phyloP scores from a whole-genome alignment of 2,113 vertebrate genomes.

The Dicaeum eximium region DNA sequence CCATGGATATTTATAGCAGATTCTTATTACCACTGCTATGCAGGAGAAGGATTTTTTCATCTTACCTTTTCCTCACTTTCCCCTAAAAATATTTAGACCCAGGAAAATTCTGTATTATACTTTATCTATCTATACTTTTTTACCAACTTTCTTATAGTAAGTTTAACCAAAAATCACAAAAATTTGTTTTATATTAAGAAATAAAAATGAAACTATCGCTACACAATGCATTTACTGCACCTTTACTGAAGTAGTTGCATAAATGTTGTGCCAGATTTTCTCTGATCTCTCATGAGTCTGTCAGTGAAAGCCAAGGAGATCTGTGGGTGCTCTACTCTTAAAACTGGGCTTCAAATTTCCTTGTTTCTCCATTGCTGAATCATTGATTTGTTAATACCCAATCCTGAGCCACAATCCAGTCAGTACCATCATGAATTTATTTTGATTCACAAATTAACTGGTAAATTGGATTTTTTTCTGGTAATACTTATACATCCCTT shows the following conservation, averaged over 20 bases:
- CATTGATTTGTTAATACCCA: background rate
- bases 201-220: background rate
- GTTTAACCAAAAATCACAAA: background rate
- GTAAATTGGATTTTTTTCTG: background rate
- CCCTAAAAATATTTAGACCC: background rate
- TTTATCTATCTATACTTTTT: background rate
- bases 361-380: background rate
- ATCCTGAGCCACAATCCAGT: background rate
- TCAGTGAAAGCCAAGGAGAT: background rate
- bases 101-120: background rate
- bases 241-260: background rate
- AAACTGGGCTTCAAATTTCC: background rate
- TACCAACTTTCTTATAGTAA: background rate
- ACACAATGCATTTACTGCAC: background rate
- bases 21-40: background rate
- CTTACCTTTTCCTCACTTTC: background rate
- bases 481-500: background rate
- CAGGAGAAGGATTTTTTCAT: background rate
- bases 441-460: background rate
- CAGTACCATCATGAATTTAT: background rate
- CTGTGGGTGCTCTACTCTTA: background rate
- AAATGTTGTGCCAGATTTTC: background rate
- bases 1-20: background rate
- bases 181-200: background rate
- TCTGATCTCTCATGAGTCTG: background rate